Base-by-base conservation (phyloP, 2,888 invertebrate species). In the Trissoscelio sp. region DNA sequence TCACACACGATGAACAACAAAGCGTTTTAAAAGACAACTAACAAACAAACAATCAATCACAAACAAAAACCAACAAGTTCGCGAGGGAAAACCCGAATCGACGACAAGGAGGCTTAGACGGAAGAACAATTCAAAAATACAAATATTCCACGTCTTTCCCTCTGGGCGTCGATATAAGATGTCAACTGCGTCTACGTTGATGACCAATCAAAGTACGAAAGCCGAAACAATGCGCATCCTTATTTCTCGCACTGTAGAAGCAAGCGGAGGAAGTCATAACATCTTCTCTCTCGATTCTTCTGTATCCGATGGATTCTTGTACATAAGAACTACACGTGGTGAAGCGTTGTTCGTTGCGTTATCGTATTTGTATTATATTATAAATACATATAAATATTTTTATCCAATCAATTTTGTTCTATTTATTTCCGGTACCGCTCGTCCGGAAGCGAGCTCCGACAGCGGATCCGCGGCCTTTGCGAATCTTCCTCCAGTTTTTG, bases 301-400 rank as follows among this genome's bases (percentile, higher is more conserved):
- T 60, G 66, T 67, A 67, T 66, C 67, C 58, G 24, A 60, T 57
- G 69, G 20, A 83, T 78, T 72, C 64, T 83, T 83, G 83, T 83
- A 83, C 69, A 81, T 82, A 82, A 81, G 78, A 64, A 81, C 58
- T 62, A 75, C 75, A 60, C 66, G 75, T 62, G 67, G 55, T 62
- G 39, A 75, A 60, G 72, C 75, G 82, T 82, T 77, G 60, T 77
- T 69, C 73, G 67, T 77, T 82, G 73, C 82, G 82, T 82, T 82
- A 62, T 69, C 67, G 42, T 81, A 82, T 73, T 82, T 82, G 82
- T 82, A 79, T 82, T 77, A 82, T 82, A 82, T 78, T 72, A 75
- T 75, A 75, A 58, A 81, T 81, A 80, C 42, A 82, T 79, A 82
- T 69, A 82, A 66, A 73, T 80, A 80, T 82, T 82, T 82, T 73